phyloP scores from a whole-genome alignment of 2,888 invertebrate genomes.

The Leptarthrus brevirostris region DNA sequence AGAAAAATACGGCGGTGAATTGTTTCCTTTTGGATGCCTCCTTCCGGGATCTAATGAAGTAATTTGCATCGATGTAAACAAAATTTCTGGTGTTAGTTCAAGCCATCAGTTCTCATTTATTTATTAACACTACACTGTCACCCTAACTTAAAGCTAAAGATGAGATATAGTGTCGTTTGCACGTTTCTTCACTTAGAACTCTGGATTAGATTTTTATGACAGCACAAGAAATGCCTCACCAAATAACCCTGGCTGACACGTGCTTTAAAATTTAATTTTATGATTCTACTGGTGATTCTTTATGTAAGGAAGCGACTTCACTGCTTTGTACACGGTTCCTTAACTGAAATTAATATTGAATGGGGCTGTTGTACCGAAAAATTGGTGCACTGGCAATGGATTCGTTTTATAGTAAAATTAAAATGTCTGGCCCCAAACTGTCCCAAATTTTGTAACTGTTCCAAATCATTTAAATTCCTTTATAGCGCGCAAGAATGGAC shows the following conservation, averaged over 20 bases:
- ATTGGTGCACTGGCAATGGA: not conserved
- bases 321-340: not conserved
- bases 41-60: not conserved
- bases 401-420: not conserved
- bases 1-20: not conserved
- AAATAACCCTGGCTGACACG: conserved; percentile 2
- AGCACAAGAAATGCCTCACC: conserved; percentile 1
- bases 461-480: conserved; percentile 1
- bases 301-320: not conserved
- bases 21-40: not conserved
- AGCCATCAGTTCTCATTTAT: conserved; percentile 25
- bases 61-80: conserved; percentile 27
- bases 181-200: not conserved
- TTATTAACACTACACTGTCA: conserved; percentile 20
- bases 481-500: not conserved
- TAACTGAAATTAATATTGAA: not conserved
- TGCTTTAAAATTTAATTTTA: conserved; percentile 42
- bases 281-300: conserved; percentile 31
- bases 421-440: not conserved
- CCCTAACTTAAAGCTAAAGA: not conserved
- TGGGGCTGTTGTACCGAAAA: not conserved
- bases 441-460: not conserved
- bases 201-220: conserved; percentile 9
- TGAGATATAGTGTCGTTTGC: not conserved
- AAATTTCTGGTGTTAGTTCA: conserved; percentile 9